A percentile compares a stretch with the other conserved stretches of the same genome.
These are phyloP conservation scores for Coenobita brevimanus DNA, from an alignment of 1,140 invertebrate genomes.

Conservation along the genomic window DNA sequence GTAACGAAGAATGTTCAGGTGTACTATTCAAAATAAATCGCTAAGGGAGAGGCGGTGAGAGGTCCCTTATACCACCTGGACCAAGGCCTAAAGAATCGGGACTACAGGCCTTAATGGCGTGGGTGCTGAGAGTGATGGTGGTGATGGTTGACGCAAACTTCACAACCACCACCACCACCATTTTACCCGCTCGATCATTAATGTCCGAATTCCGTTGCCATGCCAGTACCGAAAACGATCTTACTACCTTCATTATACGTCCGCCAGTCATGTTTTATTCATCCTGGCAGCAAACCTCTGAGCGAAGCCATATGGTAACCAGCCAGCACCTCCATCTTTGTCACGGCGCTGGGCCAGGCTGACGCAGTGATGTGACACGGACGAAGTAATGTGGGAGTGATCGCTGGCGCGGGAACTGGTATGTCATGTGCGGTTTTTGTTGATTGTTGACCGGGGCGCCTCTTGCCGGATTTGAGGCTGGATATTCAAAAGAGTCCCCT, in stretches of 20 bases:
- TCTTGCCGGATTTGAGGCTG: constrained; percentile 51
- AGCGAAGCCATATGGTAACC: no score
- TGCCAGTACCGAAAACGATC: constrained; percentile 55
- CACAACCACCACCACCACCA: not conserved
- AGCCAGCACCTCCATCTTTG: no score
- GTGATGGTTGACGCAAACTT: no score
- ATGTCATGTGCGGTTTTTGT: constrained; percentile 52
- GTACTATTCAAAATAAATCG: no score
- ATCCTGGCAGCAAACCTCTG: constrained; percentile 37
- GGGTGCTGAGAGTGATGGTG: no score
- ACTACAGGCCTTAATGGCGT: no score
- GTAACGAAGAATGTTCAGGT: no score
- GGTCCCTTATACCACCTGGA: no score
- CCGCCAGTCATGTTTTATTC: constrained; percentile 65
- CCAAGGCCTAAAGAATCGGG: no score
- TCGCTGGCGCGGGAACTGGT: constrained; percentile 42
- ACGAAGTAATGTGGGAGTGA: constrained; percentile 19
- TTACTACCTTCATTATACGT: constrained; percentile 58
- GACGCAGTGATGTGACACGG: constrained; percentile 8
- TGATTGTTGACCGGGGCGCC: constrained; percentile 30
- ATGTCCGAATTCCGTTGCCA: constrained; percentile 42
- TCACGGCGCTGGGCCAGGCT: no score
- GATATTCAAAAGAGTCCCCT: constrained; percentile 50
- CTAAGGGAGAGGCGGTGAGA: no score
- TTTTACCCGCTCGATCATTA: constrained; percentile 8